A percentile compares a stretch with the other conserved stretches of the same genome.
Conservation (phyloP, 1,140 invertebrate genomes). For the Helicoverpa armigera region DNA sequence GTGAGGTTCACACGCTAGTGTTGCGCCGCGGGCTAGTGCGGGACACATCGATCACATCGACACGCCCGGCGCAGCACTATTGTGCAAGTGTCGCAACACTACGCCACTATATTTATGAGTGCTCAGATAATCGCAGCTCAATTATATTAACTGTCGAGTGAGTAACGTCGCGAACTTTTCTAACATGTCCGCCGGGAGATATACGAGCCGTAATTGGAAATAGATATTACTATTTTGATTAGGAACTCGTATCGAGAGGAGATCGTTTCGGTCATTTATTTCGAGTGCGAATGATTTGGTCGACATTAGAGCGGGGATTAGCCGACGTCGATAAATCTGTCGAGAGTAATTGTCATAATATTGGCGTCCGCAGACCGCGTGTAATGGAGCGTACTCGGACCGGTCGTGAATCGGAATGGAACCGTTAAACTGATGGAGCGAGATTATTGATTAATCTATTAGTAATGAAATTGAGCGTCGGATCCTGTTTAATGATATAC, state of each 20-base stretch:
- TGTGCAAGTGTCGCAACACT: conserved; percentile 32
- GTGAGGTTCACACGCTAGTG: conserved; percentile 45
- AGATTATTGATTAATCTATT: conserved; percentile 5
- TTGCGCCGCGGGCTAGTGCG: conserved; percentile 21
- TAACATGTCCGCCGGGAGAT: neutral
- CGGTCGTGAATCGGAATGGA: conserved; percentile 2
- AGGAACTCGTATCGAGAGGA: conserved; percentile 2
- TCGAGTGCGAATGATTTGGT: conserved; percentile 4
- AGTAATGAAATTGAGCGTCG: neutral
- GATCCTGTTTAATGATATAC: neutral
- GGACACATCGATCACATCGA: conserved; percentile 52
- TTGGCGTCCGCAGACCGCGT: neutral
- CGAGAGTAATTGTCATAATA: conserved; percentile 13
- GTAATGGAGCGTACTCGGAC: neutral
- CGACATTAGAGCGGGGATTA: neutral
- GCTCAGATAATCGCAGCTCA: conserved; percentile 6
- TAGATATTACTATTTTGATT: conserved; percentile 14
- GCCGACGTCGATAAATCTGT: conserved; percentile 7
- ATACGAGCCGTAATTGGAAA: conserved; percentile 17
- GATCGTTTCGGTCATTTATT: conserved; percentile 12
- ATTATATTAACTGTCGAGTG: conserved; percentile 10
- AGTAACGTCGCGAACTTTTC: conserved; percentile 6
- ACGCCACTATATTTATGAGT: conserved; percentile 4
- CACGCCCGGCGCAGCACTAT: conserved; percentile 32
- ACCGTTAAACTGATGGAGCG: neutral